Conservation (phyloP, 2,888 invertebrate species). For the Caenorhabditis macrosperma region DNA sequence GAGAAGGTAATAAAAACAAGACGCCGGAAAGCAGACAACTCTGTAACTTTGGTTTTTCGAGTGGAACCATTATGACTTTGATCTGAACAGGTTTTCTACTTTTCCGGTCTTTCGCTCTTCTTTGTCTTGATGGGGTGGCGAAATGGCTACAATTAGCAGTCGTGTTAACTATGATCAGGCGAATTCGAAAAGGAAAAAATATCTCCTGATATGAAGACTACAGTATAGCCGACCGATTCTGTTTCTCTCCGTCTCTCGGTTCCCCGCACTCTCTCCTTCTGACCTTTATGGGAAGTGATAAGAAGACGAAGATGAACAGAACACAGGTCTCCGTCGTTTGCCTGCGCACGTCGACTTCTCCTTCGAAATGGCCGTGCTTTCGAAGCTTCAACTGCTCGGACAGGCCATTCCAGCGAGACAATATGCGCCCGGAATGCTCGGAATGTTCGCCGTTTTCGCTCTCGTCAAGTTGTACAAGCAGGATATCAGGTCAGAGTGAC, state of each 20-base stretch:
- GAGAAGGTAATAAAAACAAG: constrained; percentile 47
- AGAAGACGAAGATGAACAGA: constrained; percentile 45
- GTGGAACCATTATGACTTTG: background rate
- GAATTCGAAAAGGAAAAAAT: constrained; percentile 14
- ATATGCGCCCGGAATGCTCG: constrained; percentile 68
- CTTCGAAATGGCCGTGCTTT: constrained; percentile 59
- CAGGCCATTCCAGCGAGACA: constrained; percentile 55
- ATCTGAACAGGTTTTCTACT: background rate
- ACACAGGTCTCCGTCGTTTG: constrained; percentile 19
- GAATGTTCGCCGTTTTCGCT: constrained; percentile 64
- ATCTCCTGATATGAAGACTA: constrained; percentile 29
- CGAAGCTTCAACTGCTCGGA: constrained; percentile 61
- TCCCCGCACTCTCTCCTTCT: constrained; percentile 20
- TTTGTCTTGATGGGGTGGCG: too few species aligned
- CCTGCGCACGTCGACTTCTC: constrained; percentile 1
- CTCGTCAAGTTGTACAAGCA: constrained; percentile 61
- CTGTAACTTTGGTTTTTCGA: background rate
- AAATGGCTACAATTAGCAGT: background rate
- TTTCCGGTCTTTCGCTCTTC: background rate
- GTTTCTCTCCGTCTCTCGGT: constrained; percentile 20
- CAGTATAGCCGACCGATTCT: constrained; percentile 37
- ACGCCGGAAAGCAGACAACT: constrained; percentile 11
- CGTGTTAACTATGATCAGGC: background rate
- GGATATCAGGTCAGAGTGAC: constrained; percentile 45
- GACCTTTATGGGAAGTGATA: constrained; percentile 50